Conservation (phyloP, 37 sponge, comb jelly and placozoan species). For the Spongilla lacustris region DNA sequence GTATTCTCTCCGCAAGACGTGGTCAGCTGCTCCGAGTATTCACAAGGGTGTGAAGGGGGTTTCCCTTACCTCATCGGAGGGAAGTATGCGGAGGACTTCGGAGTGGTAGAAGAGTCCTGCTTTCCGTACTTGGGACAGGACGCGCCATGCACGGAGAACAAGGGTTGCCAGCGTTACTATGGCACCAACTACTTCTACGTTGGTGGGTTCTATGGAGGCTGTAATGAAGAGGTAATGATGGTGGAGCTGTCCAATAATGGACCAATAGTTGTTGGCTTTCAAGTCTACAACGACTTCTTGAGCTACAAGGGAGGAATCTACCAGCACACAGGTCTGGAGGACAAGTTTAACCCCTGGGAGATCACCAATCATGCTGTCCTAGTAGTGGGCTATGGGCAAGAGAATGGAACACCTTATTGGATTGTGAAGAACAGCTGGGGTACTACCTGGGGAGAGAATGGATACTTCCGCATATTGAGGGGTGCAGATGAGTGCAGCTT, state of each 20-base stretch:
- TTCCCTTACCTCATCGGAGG: conserved; percentile 69
- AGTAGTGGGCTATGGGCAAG: conserved; percentile 50
- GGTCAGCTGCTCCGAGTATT: conserved; percentile 56
- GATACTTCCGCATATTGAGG: conserved; percentile 55
- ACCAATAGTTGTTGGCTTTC: conserved; percentile 45
- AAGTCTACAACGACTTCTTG: conserved; percentile 42
- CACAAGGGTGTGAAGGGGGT: conserved; percentile 70
- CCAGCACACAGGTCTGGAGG: conserved; percentile 34
- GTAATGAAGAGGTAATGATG: conserved; percentile 35
- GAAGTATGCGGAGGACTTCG: conserved; percentile 62
- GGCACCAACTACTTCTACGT: conserved; percentile 52
- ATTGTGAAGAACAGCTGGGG: conserved; percentile 74
- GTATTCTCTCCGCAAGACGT: conserved; percentile 71
- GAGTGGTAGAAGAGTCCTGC: conserved; percentile 55
- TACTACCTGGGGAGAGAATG: conserved; percentile 51
- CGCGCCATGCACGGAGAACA: background rate
- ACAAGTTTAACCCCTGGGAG: conserved; percentile 54
- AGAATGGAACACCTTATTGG: conserved; percentile 46
- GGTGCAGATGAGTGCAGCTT: conserved; percentile 40
- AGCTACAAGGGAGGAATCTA: conserved; percentile 53
- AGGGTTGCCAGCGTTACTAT: conserved; percentile 29
- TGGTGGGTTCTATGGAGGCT: conserved; percentile 63
- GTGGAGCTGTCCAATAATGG: conserved; percentile 56
- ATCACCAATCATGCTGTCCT: conserved; percentile 60
- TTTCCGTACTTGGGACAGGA: conserved; percentile 45